Conservation (phyloP, 2,113 vertebrate species). For the Platycercus adscitus region DNA sequence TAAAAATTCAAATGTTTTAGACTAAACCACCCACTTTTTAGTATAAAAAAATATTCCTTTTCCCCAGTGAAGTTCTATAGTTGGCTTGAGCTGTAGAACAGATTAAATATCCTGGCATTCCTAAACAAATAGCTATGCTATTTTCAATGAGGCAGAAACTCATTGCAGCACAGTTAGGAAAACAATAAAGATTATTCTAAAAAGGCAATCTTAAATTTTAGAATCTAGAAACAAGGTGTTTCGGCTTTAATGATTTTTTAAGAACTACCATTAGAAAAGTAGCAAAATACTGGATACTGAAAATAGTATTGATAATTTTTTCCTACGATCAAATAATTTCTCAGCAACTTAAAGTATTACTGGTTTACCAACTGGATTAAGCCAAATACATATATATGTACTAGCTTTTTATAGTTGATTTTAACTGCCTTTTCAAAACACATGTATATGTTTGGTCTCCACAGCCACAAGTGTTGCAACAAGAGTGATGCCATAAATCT, state of each 20-base stretch:
- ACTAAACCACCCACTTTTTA: fast-evolving
- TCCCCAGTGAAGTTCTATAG: not conserved
- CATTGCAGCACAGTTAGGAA: not conserved
- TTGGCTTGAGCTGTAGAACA: not conserved
- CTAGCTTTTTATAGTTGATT: not conserved
- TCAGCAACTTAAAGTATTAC: not conserved
- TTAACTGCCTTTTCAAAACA: not conserved
- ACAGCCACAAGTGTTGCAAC: not conserved
- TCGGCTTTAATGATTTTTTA: not conserved
- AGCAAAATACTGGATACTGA: not conserved
- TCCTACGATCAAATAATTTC: not conserved
- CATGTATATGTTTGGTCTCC: not conserved
- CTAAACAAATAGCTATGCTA: not conserved
- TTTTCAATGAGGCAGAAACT: not conserved
- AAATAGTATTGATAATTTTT: not conserved
- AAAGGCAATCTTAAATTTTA: not conserved
- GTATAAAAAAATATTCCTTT: not conserved
- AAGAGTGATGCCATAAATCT: not conserved
- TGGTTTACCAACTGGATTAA: not conserved
- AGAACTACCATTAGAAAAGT: not conserved
- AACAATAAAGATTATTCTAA: not conserved
- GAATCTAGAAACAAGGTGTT: not conserved
- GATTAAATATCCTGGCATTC: not conserved
- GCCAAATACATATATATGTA: not conserved
- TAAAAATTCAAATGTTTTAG: not conserved